Evolutionary conservation across 2,888 invertebrate genomes (phyloP), one percentile per base, ranked within the genome.

Genomic region (Hermodice carunculata): DNA sequence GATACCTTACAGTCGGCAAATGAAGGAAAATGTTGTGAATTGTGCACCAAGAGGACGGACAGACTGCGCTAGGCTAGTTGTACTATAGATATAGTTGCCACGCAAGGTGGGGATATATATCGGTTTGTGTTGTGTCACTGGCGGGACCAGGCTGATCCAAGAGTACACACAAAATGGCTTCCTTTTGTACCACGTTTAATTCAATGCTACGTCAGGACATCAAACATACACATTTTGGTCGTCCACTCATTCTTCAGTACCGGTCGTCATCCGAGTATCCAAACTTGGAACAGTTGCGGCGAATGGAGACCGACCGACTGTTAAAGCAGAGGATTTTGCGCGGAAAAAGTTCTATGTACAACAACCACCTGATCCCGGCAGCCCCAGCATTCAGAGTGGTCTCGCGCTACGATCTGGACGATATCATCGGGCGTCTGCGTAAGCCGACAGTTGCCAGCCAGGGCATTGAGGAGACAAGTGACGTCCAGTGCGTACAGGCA

Each of bases 141-240:
- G n/a, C n/a, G n/a, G n/a, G n/a, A n/a, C n/a, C n/a, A n/a, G n/a
- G n/a, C n/a, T n/a, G n/a, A n/a, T n/a, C n/a, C n/a, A n/a, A n/a
- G n/a, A n/a, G n/a, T n/a, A n/a, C n/a, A n/a, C n/a, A n/a, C n/a
- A n/a, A n/a, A n/a, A 57, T 57, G 57, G 57, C 57, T 48, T 37
- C 62, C 24, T 62, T 62, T 31, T 46, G 32, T 28, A 34, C 48
- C 6, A 62, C 62, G 2, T 62, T 56, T 42, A 46, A 62, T 48
- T 26, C 29, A 28, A 62, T 62, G 31, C 44, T 32, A 19, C 32
- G 46, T n/a, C 61, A 73, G 46, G 78, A 80, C 61, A 74, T 80
- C 44, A 76, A 77, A 44, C 79, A 80, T 53, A 77, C 79, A 6
- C 79, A 80, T 67, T 78, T 76, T 51, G 80, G 80, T n/a, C 71